A percentile compares a stretch with the other conserved stretches of the same genome.
These are phyloP conservation scores for Maniola jurtina DNA, from an alignment of 1,140 invertebrate species.

Conservation along the genomic window DNA sequence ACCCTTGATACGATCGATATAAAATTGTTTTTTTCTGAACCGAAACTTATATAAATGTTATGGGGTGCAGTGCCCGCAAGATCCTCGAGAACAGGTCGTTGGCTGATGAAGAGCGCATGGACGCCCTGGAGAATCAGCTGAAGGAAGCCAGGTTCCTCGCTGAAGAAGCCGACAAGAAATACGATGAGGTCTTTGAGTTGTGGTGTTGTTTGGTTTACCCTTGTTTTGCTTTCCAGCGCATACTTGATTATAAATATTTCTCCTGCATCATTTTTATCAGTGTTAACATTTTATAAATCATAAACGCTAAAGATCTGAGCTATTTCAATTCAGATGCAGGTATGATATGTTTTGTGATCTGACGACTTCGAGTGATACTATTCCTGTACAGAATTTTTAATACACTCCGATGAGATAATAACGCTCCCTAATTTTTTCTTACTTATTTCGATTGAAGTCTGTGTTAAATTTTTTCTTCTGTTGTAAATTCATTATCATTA, in stretches of 20 bases:
- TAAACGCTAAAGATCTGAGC: not conserved
- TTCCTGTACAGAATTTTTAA: not conserved
- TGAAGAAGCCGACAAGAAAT: constrained; percentile 99
- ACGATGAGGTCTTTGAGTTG: constrained; percentile 94
- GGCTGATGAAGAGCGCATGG: constrained; percentile 99
- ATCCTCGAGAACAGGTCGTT: constrained; percentile 99
- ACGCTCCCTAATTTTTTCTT: not conserved
- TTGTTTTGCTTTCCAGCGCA: constrained; percentile 46
- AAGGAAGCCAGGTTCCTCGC: constrained; percentile 99
- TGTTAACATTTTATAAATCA: constrained; percentile 6
- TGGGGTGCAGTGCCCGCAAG: constrained; percentile 94
- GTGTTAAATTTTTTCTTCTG: not conserved
- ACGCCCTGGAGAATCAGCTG: constrained; percentile 98
- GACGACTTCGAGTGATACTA: not conserved
- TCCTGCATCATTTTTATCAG: not conserved
- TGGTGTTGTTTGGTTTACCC: constrained; percentile 69
- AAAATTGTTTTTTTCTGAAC: constrained; percentile 29
- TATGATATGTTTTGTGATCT: constrained; percentile 17
- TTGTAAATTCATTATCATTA: constrained; percentile 3
- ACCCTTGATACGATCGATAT: constrained; percentile 51
- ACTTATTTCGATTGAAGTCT: not conserved
- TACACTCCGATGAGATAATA: not conserved
- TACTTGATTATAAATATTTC: constrained; percentile 15
- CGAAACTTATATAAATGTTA: constrained; percentile 48
- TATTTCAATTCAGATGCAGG: not conserved